These are phyloP conservation scores for Cabera pusaria DNA, from an alignment of 2,888 invertebrate species.

Conservation along the genomic window DNA sequence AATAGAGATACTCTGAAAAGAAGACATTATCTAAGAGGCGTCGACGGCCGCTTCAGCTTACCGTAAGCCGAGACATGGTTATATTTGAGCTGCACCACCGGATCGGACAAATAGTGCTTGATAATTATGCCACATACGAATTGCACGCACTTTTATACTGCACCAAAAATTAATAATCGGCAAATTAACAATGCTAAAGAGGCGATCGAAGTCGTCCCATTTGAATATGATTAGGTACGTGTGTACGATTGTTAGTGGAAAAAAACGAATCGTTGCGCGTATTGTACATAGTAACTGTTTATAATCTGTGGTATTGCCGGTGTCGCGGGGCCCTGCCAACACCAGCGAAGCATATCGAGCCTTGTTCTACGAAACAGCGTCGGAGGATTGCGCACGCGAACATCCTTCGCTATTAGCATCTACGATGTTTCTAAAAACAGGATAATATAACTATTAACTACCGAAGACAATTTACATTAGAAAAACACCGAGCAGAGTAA, in stretches of 20 bases:
- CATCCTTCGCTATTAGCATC: constrained; percentile 30
- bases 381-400: constrained; percentile 23
- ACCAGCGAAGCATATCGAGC: constrained; percentile 37
- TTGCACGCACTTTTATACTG: constrained; percentile 74
- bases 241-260: constrained; percentile 35
- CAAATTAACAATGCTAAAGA: constrained; percentile 74
- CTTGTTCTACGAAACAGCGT: constrained; percentile 1
- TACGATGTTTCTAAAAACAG: constrained; percentile 20
- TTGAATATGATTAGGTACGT: constrained; percentile 72
- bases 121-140: constrained; percentile 56
- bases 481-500: too few relatives aligned
- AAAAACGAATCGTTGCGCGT: constrained; percentile 30
- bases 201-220: constrained; percentile 61
- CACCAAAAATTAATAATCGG: constrained; percentile 71
- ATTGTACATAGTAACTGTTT: too few relatives aligned
- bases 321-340: constrained; percentile 1
- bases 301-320: too few relatives aligned
- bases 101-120: constrained; percentile 52
- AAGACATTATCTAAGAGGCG: too few relatives aligned
- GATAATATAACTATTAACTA: too few relatives aligned
- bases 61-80: constrained; percentile 75
- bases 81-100: constrained; percentile 48
- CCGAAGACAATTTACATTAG: too few relatives aligned
- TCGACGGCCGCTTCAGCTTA: too few relatives aligned
- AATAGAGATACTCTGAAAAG: too few relatives aligned